A percentile compares a stretch with the other conserved stretches of the same genome.
These are phyloP conservation scores for Cerceris rybyensis DNA, from an alignment of 2,888 invertebrate genomes.

Conservation along the genomic window DNA sequence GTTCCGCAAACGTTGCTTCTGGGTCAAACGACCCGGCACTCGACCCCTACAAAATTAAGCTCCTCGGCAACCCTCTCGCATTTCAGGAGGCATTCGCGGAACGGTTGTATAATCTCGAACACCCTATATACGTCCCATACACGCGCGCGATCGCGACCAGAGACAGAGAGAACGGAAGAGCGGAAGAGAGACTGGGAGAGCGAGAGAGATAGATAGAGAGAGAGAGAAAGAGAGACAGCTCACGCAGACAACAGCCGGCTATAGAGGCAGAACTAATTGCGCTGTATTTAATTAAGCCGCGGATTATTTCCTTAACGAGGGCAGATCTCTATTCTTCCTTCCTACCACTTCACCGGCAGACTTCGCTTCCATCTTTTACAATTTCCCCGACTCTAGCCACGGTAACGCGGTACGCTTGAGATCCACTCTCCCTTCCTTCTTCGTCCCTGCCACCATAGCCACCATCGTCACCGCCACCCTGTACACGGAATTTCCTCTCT, in stretches of 20 bases:
- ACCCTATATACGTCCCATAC: too few relatives aligned
- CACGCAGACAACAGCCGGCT: slow-evolving; percentile 2
- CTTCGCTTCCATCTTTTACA: slow-evolving; percentile 57
- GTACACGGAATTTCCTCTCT: not conserved
- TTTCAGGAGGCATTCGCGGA: too few relatives aligned
- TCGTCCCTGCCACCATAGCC: slow-evolving; percentile 22
- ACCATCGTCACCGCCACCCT: not conserved
- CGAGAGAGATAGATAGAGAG: slow-evolving; percentile 4
- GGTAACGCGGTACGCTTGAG: too few relatives aligned
- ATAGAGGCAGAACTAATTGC: slow-evolving; percentile 70
- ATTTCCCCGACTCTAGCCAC: slow-evolving; percentile 25
- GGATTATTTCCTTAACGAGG: slow-evolving; percentile 74
- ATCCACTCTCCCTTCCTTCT: too few relatives aligned
- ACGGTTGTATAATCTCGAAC: too few relatives aligned
- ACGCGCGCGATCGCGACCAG: too few relatives aligned
- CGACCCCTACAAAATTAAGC: too few relatives aligned
- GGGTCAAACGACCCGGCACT: too few relatives aligned
- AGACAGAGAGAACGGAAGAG: not conserved
- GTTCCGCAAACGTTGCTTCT: too few relatives aligned
- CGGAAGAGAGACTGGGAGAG: not conserved
- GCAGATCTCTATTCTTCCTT: slow-evolving; percentile 65
- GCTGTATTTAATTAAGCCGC: slow-evolving; percentile 74
- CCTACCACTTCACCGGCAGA: slow-evolving; percentile 54
- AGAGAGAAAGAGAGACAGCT: slow-evolving; percentile 4
- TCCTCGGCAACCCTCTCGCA: too few relatives aligned